Evolutionary conservation across 2,797 vertebrate genomes (phyloP).

Genomic region (Nyctibius grandis): DNA sequence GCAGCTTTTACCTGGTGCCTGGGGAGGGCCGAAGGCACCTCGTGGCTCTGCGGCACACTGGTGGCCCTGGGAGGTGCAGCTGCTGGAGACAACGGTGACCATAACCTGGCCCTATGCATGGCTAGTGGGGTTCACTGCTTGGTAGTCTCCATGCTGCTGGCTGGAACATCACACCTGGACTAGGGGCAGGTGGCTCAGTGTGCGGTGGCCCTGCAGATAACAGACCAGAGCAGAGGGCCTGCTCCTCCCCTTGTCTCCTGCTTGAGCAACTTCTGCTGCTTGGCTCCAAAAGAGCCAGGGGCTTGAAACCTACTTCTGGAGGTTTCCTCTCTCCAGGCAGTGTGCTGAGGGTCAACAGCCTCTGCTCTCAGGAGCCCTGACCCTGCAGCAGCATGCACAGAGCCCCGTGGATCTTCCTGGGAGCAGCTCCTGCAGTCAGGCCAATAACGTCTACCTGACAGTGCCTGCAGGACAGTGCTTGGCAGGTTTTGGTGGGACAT

Average conservation of each 20-base stretch:
- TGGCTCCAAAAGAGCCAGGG: background rate
- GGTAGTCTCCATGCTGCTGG: background rate
- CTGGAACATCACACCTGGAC: background rate
- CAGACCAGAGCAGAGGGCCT: fast-evolving
- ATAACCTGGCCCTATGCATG: fast-evolving
- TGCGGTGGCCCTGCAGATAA: background rate
- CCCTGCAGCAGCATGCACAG: background rate
- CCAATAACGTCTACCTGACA: background rate
- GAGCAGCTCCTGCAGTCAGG: background rate
- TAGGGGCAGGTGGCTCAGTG: background rate
- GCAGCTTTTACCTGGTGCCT: constrained; percentile 30
- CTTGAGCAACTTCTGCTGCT: background rate
- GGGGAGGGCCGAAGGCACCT: background rate
- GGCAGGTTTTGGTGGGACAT: background rate
- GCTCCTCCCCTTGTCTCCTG: background rate
- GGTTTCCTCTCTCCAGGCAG: background rate
- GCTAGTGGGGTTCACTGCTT: background rate
- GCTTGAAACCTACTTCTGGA: background rate
- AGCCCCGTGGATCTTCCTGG: fast-evolving
- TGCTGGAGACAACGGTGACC: background rate
- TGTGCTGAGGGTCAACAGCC: fast-evolving
- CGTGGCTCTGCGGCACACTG: background rate
- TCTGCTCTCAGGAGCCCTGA: background rate
- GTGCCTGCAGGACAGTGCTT: background rate
- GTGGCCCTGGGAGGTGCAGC: background rate